Conservation (phyloP, 2,888 invertebrate species). For the Orthosia cruda region DNA sequence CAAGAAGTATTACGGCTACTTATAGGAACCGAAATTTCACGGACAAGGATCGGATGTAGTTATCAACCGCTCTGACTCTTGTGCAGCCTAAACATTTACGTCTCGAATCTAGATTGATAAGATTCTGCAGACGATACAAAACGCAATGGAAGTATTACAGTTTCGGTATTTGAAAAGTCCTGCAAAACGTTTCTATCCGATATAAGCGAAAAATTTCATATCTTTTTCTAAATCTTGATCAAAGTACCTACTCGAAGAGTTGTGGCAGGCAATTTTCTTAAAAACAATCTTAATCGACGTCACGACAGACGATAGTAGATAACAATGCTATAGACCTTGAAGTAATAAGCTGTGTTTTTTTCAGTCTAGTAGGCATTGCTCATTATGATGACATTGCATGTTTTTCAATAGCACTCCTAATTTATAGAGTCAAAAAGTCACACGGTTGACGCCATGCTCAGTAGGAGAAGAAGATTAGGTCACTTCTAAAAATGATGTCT, state of each 20-base stretch:
- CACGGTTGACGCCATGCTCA: constrained; percentile 14
- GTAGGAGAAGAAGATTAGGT: constrained; percentile 12
- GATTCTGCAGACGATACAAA: neutral
- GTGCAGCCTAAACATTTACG: too few relatives aligned
- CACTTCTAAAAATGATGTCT: constrained; percentile 19
- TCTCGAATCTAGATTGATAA: too few relatives aligned
- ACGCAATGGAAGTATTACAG: neutral
- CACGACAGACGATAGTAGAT: constrained; percentile 11
- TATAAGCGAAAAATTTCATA: neutral
- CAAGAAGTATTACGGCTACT: too few relatives aligned
- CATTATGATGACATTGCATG: constrained; percentile 52
- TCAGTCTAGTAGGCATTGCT: constrained; percentile 28
- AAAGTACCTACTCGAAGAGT: too few relatives aligned
- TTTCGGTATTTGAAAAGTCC: neutral
- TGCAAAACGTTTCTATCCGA: neutral
- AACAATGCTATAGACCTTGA: constrained; percentile 42
- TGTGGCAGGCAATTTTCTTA: neutral
- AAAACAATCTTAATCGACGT: neutral
- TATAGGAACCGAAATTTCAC: too few relatives aligned
- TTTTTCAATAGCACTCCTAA: constrained; percentile 54
- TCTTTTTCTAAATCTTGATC: too few relatives aligned
- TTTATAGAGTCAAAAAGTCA: constrained; percentile 52
- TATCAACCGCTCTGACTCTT: too few relatives aligned
- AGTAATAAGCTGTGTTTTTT: constrained; percentile 46
- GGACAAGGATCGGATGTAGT: too few relatives aligned